Evolutionary conservation across 1,140 invertebrate species (phyloP).

Genomic region (Dufourea novaeangliae): DNA sequence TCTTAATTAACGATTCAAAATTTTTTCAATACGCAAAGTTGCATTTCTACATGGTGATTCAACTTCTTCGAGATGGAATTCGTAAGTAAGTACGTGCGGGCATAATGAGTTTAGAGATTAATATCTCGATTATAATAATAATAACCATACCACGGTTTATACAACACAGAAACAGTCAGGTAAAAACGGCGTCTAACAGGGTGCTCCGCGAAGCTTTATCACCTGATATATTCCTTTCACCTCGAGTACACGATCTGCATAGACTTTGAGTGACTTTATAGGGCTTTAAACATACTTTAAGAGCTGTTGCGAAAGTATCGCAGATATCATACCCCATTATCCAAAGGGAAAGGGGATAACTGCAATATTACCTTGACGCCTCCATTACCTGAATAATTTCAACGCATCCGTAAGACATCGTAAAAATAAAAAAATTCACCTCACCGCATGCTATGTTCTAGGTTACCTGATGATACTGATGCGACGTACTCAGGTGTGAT

Average conservation of each 20-base stretch:
- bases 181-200: neutral
- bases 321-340: neutral
- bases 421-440: too few relatives aligned
- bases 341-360: neutral
- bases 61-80: too few relatives aligned
- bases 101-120: too few relatives aligned
- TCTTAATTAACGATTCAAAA: too few relatives aligned
- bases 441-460: too few relatives aligned
- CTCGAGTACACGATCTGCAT: neutral
- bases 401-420: neutral
- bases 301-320: neutral
- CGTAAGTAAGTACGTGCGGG: too few relatives aligned
- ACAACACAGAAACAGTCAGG: neutral
- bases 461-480: too few relatives aligned
- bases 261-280: neutral
- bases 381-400: neutral
- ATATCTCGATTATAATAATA: too few relatives aligned
- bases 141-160: too few relatives aligned
- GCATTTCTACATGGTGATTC: too few relatives aligned
- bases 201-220: neutral
- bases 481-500: too few relatives aligned
- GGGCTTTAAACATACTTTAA: slow-evolving; percentile 1
- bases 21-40: too few relatives aligned
- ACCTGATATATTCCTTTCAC: neutral
- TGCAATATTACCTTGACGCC: neutral